Percentiles rank a stretch among this genome's conserved stretches.
Conservation (phyloP, 2,113 vertebrate species). For the Eleginops maclovinus region DNA sequence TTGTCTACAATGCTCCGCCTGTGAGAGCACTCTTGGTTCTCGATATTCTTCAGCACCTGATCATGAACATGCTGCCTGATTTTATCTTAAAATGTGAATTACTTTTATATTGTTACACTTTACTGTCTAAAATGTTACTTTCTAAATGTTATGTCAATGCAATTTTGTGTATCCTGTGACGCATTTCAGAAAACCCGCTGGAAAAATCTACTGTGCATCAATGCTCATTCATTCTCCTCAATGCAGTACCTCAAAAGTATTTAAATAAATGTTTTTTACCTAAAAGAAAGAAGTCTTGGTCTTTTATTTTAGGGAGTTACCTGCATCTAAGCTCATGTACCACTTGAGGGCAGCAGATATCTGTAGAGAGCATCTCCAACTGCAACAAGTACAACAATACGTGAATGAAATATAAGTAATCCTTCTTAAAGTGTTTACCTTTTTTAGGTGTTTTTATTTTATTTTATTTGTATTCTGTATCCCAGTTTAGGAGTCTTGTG, state of each 20-base stretch:
- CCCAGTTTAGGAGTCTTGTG: not conserved
- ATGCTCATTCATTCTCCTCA: constrained; percentile 7
- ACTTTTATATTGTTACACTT: constrained; percentile 17
- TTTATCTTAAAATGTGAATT: constrained; percentile 26
- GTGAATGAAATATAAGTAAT: not conserved
- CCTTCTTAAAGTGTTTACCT: not conserved
- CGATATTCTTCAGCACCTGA: not conserved
- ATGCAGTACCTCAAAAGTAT: constrained; percentile 19
- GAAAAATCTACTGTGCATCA: not conserved
- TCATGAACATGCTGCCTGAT: not conserved
- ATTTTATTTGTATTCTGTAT: not conserved
- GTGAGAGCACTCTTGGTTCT: not conserved
- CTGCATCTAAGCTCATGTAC: not conserved
- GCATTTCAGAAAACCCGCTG: constrained; percentile 2
- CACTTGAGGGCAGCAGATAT: constrained; percentile 63
- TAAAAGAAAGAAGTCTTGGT: not conserved
- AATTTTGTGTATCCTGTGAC: not conserved
- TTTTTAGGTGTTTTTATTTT: not conserved
- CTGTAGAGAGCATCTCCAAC: not conserved
- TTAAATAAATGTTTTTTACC: constrained; percentile 41
- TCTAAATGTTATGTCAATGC: not conserved
- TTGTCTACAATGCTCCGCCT: not conserved
- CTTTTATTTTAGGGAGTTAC: not conserved
- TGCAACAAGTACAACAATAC: not conserved
- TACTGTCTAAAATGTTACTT: not conserved